Percentiles rank a stretch among this genome's conserved stretches.
Evolutionary conservation across 2,888 invertebrate genomes (phyloP).

Genomic region (Ophion ventricosus): DNA sequence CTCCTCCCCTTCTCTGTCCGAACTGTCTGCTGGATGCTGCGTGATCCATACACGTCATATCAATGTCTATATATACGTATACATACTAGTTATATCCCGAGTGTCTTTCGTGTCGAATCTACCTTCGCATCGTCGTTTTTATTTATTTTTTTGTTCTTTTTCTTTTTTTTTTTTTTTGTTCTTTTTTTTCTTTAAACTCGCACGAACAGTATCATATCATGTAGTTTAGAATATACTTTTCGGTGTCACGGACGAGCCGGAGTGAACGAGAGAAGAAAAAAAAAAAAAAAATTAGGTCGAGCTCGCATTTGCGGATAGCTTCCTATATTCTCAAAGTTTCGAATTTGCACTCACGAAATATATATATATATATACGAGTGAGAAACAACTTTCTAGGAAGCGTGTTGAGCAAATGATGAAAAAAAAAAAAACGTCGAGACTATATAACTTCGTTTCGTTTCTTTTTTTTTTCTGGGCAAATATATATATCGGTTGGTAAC

Average conservation of each 20-base stretch:
- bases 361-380: no score
- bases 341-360: no score
- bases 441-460: conserved; percentile 7
- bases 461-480: conserved; percentile 13
- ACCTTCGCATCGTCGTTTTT: conserved; percentile 26
- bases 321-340: no score
- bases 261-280: background rate
- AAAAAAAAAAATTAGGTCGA: conserved; percentile 56
- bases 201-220: conserved; percentile 56
- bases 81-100: conserved; percentile 41
- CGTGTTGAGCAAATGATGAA: conserved; percentile 5
- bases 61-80: conserved; percentile 13
- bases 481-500: conserved; percentile 29
- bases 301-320: conserved; percentile 34
- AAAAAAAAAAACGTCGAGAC: conserved; percentile 23
- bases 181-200: conserved; percentile 29
- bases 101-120: conserved; percentile 60
- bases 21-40: conserved; percentile 43
- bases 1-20: background rate
- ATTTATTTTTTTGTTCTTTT: background rate
- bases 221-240: conserved; percentile 43
- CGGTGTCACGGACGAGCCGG: conserved; percentile 43
- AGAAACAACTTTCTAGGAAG: conserved; percentile 54
- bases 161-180: conserved; percentile 11
- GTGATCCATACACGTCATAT: conserved; percentile 3